A percentile compares a stretch with the other conserved stretches of the same genome.
Conservation (phyloP, 2,113 vertebrate genomes). For the Embiotoca jacksoni region DNA sequence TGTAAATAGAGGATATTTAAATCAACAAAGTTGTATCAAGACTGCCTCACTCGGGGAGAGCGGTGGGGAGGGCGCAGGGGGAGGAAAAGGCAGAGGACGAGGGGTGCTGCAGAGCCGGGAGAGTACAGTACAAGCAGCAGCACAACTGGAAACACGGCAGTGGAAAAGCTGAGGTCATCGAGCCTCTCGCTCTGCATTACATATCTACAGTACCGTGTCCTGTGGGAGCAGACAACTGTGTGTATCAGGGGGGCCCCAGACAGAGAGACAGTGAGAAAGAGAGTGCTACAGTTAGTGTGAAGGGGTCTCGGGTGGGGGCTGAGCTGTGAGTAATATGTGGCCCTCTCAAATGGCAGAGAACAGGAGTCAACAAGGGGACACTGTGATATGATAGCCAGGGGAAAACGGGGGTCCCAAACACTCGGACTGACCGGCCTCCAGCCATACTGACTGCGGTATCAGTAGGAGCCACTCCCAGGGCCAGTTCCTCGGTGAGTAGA, state of each 20-base stretch:
- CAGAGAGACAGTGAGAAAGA: constrained; percentile 50
- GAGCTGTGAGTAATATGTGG: constrained; percentile 69
- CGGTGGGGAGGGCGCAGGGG: constrained; percentile 4
- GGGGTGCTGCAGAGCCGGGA: constrained; percentile 42
- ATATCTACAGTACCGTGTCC: constrained; percentile 70
- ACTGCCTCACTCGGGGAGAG: constrained; percentile 52
- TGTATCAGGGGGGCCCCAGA: constrained; percentile 66
- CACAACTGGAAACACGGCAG: constrained; percentile 46
- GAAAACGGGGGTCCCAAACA: constrained; percentile 49
- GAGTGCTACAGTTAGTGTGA: constrained; percentile 51
- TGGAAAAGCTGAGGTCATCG: constrained; percentile 80
- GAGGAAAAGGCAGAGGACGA: constrained; percentile 51
- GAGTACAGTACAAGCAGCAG: constrained; percentile 53
- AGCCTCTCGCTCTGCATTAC: constrained; percentile 62
- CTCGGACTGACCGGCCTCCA: constrained; percentile 56
- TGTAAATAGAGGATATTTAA: constrained; percentile 74
- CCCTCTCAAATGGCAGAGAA: constrained; percentile 74
- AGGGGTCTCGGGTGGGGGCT: constrained; percentile 51
- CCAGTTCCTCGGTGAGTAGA: constrained; percentile 61
- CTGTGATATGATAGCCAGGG: constrained; percentile 73
- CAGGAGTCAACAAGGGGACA: constrained; percentile 81
- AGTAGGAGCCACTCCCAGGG: constrained; percentile 69
- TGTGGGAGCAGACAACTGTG: constrained; percentile 65
- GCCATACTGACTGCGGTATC: constrained; percentile 62
- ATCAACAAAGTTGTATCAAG: constrained; percentile 70